Evolutionary conservation across 2,113 vertebrate species (phyloP).

Genomic region (Propithecus coquereli): DNA sequence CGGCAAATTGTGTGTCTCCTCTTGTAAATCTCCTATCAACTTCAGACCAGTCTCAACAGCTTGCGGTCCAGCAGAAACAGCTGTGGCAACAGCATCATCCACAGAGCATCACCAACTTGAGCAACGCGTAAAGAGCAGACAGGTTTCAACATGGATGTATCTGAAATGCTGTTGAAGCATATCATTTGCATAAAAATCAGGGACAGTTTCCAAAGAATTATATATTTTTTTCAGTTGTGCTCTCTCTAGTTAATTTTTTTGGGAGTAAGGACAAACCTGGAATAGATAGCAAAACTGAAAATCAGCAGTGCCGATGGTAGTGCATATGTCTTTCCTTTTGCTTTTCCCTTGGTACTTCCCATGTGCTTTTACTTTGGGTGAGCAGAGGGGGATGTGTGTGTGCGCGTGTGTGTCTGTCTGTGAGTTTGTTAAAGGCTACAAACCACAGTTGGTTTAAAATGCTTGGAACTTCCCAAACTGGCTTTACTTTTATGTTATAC

Average conservation of each 20-base stretch:
- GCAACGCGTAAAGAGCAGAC: slow-evolving; percentile 81
- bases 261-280: slow-evolving; percentile 80
- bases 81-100: slow-evolving; percentile 98
- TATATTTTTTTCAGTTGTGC: slow-evolving; percentile 85
- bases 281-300: slow-evolving; percentile 80
- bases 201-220: slow-evolving; percentile 92
- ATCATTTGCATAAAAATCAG: slow-evolving; percentile 87
- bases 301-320: slow-evolving; percentile 79
- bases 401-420: slow-evolving; percentile 41
- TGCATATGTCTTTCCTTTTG: slow-evolving; percentile 79
- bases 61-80: slow-evolving; percentile 97
- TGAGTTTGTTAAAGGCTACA: slow-evolving; percentile 72
- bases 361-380: slow-evolving; percentile 79
- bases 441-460: slow-evolving; percentile 79
- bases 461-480: slow-evolving; percentile 83
- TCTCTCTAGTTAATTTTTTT: slow-evolving; percentile 76
- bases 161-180: slow-evolving; percentile 80
- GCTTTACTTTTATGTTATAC: slow-evolving; percentile 82
- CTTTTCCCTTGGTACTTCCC: slow-evolving; percentile 80
- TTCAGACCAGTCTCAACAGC: slow-evolving; percentile 97
- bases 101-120: slow-evolving; percentile 93
- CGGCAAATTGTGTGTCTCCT: slow-evolving; percentile 94
- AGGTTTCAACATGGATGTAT: slow-evolving; percentile 76
- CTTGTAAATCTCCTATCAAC: slow-evolving; percentile 96
- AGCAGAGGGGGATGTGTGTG: slow-evolving; percentile 18